A percentile compares a stretch with the other conserved stretches of the same genome.
Evolutionary conservation across 2,888 invertebrate genomes (phyloP).

Genomic region (Cryptus viduatorius): DNA sequence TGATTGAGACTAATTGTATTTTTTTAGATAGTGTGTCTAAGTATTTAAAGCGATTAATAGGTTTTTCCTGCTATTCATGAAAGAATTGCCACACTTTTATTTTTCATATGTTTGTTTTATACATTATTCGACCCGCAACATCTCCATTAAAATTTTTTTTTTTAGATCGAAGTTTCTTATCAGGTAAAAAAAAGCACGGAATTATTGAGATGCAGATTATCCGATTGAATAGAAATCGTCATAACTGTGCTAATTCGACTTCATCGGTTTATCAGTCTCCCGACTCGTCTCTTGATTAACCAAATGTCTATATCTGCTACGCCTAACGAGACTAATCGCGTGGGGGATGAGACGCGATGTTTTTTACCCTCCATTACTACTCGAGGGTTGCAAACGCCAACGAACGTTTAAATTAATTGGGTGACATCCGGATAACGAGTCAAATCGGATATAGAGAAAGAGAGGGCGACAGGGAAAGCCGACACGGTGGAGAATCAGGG

Average conservation of each 20-base stretch:
- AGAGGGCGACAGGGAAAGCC: constrained; percentile 19
- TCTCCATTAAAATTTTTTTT: background rate
- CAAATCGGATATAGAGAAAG: constrained; percentile 51
- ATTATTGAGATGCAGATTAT: background rate
- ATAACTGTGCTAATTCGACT: background rate
- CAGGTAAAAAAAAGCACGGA: background rate
- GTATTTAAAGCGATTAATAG: no score
- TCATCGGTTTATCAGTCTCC: constrained; percentile 8
- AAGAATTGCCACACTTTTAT: background rate
- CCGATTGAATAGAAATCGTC: background rate
- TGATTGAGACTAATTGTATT: no score
- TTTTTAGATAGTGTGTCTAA: no score
- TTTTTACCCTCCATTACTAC: constrained; percentile 10
- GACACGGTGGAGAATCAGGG: constrained; percentile 1
- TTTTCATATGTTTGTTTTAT: constrained; percentile 12
- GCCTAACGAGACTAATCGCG: constrained; percentile 59
- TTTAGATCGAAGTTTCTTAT: no score
- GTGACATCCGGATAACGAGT: constrained; percentile 63
- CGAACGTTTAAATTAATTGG: constrained; percentile 63
- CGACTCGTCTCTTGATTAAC: constrained; percentile 38
- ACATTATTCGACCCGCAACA: background rate
- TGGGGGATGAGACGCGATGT: constrained; percentile 1
- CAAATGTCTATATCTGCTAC: constrained; percentile 6
- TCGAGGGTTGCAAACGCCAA: constrained; percentile 41
- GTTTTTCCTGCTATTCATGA: no score